Base-by-base conservation (phyloP, 2,797 vertebrate species). In the Pseudochromis fuscus region DNA sequence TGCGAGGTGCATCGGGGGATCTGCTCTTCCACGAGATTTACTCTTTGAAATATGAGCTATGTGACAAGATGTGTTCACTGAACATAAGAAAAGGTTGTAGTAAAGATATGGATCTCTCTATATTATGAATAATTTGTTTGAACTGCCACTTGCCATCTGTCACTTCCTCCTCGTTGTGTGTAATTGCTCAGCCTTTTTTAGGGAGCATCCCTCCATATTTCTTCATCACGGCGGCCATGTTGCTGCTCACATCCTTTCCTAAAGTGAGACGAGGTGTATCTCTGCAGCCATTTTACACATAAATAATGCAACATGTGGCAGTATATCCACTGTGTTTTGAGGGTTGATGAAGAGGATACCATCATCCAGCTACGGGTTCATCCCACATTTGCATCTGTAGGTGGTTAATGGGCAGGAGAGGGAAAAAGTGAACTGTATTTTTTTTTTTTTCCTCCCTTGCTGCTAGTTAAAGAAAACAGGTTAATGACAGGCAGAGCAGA, bases 241-340 rank as follows among this genome's bases (percentile, higher is more conserved):
- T 44, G 30, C 71, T 44, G 72, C n/a, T 64, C 85, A 63, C 75
- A 40, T 6, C 28, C 2, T 16, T 61, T 67, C 60, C 62, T 18
- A 31, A 31, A 77, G 67, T 52, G 70, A 71, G 85, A 83, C 78
- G 72, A 67, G 49, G 67, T 25, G 0, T 69, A 10, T 51, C 62
- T 28, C 50, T 40, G 58, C 51, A 48, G 45, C 72, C 68, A 25
- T 84, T 75, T 62, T 75, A 44, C 56, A 42, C 46, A 65, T 75
- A 62, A 78, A 83, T 88, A 70, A 89, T 71, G 19, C 68, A 84
- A 38, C 44, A 7, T 15, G 35, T 24, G 16, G 77, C 50, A 57
- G 59, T 23, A 23, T 60, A 57, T 57, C 64, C 15, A 19, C 56
- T 16, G 7, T 4, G 27, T 15, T 25, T 60, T 9, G 13, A 27